Percentiles rank a stretch among this genome's conserved stretches.
phyloP scores from a whole-genome alignment of 1,140 invertebrate species.

The Charaxes varanes region DNA sequence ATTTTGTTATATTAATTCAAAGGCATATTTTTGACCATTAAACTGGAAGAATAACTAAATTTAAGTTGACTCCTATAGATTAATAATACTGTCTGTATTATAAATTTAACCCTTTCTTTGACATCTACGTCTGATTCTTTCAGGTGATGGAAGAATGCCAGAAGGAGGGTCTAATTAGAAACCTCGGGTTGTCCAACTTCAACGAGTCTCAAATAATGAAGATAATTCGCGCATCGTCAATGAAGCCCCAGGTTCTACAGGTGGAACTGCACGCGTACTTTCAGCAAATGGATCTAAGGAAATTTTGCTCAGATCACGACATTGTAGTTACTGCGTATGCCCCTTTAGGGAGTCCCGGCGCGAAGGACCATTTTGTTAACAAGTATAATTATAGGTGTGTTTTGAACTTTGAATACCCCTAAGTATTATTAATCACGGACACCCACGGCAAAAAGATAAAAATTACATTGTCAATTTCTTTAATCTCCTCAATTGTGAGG shows the following conservation, averaged over 20 bases:
- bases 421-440: slow-evolving; percentile 30
- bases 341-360: slow-evolving; percentile 80
- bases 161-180: slow-evolving; percentile 77
- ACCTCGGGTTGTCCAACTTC: slow-evolving; percentile 89
- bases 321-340: slow-evolving; percentile 89
- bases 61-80: background rate
- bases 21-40: background rate
- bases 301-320: slow-evolving; percentile 82
- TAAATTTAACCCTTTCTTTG: no score
- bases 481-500: no score
- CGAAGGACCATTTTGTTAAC: slow-evolving; percentile 65
- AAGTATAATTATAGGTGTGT: slow-evolving; percentile 73
- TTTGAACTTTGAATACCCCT: slow-evolving; percentile 32
- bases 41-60: background rate
- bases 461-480: no score
- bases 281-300: slow-evolving; percentile 84
- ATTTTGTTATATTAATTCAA: slow-evolving; percentile 5
- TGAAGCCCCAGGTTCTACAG: slow-evolving; percentile 83
- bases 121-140: no score
- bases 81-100: no score
- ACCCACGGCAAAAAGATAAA: no score
- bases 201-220: slow-evolving; percentile 80
- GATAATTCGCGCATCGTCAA: slow-evolving; percentile 77
- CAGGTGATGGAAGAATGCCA: slow-evolving; percentile 87
- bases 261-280: slow-evolving; percentile 89